phyloP scores from a whole-genome alignment of 2,113 vertebrate species.

The Addax nasomaculatus region DNA sequence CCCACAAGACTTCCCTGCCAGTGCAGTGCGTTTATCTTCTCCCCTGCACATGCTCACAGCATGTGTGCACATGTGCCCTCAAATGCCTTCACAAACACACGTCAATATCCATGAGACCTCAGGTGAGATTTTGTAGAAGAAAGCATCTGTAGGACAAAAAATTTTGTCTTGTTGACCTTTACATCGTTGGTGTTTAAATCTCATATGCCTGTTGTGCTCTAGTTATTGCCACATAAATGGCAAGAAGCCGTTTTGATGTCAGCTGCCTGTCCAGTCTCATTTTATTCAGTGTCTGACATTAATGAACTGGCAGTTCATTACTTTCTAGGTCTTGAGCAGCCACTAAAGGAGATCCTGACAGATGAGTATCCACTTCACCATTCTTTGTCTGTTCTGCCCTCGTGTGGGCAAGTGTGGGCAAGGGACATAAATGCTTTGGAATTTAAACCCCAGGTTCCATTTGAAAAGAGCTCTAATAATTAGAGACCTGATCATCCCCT shows the following conservation, averaged over 20 bases:
- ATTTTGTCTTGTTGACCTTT: background rate
- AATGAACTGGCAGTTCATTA: background rate
- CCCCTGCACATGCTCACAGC: background rate
- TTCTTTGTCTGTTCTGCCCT: constrained; percentile 37
- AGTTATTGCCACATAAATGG: background rate
- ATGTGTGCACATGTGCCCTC: background rate
- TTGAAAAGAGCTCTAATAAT: background rate
- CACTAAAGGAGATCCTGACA: background rate
- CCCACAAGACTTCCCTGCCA: background rate
- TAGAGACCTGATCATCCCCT: background rate
- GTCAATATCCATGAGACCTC: background rate
- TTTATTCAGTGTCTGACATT: background rate
- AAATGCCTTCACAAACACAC: background rate
- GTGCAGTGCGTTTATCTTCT: background rate
- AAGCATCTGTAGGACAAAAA: background rate
- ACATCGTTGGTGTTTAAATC: background rate
- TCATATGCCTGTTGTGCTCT: background rate
- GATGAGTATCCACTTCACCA: background rate
- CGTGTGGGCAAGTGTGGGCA: constrained; percentile 31
- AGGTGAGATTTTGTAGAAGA: background rate
- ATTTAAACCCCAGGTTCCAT: background rate
- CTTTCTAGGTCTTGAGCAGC: background rate
- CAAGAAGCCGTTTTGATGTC: background rate
- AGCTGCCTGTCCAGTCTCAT: background rate
- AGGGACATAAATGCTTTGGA: background rate